These are phyloP conservation scores for Sialia sialis DNA, from an alignment of 2,113 vertebrate species.

Conservation along the genomic window DNA sequence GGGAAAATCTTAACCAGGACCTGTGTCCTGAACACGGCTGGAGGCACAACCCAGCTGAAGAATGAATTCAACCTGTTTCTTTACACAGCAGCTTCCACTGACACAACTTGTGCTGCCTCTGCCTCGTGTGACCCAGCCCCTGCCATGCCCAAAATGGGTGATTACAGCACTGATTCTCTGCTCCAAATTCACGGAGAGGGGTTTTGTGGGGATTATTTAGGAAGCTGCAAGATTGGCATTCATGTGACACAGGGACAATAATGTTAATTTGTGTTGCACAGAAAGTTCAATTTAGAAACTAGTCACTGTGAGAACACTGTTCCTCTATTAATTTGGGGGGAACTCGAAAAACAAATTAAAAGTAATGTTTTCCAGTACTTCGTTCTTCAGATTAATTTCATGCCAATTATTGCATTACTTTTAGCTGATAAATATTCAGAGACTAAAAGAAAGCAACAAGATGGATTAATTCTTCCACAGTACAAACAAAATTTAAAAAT, in stretches of 20 bases:
- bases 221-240: neutral
- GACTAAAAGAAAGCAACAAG: conserved; percentile 60
- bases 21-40: rapidly evolving
- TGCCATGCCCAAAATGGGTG: rapidly evolving
- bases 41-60: neutral
- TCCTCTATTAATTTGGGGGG: conserved; percentile 20
- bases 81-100: neutral
- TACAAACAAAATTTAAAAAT: conserved; percentile 65
- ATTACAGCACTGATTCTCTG: neutral
- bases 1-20: neutral
- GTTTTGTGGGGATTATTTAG: neutral
- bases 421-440: conserved; percentile 73
- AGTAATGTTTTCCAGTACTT: conserved; percentile 50
- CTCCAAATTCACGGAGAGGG: neutral
- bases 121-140: neutral
- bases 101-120: neutral
- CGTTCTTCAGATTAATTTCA: conserved; percentile 65
- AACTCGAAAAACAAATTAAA: conserved; percentile 54
- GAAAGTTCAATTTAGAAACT: conserved; percentile 44
- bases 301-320: neutral
- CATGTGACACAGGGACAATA: neutral
- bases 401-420: conserved; percentile 70
- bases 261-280: neutral
- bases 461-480: conserved; percentile 68
- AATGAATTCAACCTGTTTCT: neutral